A percentile compares a stretch with the other conserved stretches of the same genome.
phyloP scores from a whole-genome alignment of 2,113 vertebrate species.

The Monopterus albus region DNA sequence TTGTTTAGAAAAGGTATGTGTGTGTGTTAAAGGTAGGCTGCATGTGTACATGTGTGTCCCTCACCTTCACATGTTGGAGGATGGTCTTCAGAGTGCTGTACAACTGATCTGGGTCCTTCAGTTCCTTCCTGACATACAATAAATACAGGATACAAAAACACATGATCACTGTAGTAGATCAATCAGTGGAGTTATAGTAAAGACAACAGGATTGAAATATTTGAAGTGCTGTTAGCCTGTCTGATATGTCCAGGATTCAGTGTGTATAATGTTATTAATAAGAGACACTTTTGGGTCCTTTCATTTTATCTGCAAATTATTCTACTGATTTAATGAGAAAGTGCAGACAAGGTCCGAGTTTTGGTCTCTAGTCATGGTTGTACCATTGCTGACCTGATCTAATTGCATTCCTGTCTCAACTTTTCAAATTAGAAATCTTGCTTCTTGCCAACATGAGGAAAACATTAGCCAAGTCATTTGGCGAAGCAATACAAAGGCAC shows the following conservation, averaged over 20 bases:
- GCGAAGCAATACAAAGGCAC: neutral
- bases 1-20: slow-evolving; percentile 7
- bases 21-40: too few relatives aligned
- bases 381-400: neutral
- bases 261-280: too few relatives aligned
- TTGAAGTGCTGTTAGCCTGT: too few relatives aligned
- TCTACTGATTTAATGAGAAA: neutral
- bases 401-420: neutral
- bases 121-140: slow-evolving; percentile 86
- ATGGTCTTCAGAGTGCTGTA: slow-evolving; percentile 94
- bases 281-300: too few relatives aligned
- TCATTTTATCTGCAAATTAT: too few relatives aligned
- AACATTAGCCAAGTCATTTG: neutral
- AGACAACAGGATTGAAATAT: too few relatives aligned
- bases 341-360: too few relatives aligned
- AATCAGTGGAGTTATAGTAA: too few relatives aligned
- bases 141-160: neutral
- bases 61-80: slow-evolving; percentile 97
- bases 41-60: slow-evolving; percentile 15
- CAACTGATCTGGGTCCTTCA: slow-evolving; percentile 96
- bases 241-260: too few relatives aligned
- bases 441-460: neutral
- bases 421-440: neutral
- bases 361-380: neutral
- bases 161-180: neutral